Base-by-base conservation (phyloP, 2,797 vertebrate species). In the Oreonectes daqikongensis region DNA sequence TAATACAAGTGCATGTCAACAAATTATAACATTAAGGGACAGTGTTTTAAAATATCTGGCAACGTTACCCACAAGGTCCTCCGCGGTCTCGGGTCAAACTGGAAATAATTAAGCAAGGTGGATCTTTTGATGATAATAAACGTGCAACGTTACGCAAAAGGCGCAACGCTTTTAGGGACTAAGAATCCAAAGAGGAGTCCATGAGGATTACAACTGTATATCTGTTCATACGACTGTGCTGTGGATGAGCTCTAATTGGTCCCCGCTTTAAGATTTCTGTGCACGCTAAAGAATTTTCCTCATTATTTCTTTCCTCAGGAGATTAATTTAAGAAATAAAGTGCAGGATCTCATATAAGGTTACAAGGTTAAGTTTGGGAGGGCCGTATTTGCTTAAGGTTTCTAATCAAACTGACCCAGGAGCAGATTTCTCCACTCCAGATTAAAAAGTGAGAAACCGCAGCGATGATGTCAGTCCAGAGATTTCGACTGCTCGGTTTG, bases 251-350 rank as follows among this genome's bases (percentile, higher is more conserved):
- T 1, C 38, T 86, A 79, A 86, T 86, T 83, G 79, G 78, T 79
- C 75, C 57, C 66, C 52, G 46, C 52, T 72, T 75, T 79, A 59
- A 52, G 42, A 61, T 79, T 78, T 69, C 75, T 64, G 52, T 40
- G 35, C 57, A 53, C 46, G 67, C 38, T 66, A 63, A 72, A 83
- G 40, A 76, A 77, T 76, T 74, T 50, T 52, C 26, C 78, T 87
- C 82, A 85, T 88, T 88, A 86, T 84, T 86, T 84, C 22, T 44
- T 28, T 65, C 26, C 74, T 85, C 81, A 84, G 57, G 17, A 69
- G 44, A 50, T 69, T 72, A 12, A 79, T 75, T 75, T 28, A 77
- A 38, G 42, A 17, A 81, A 73, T 75, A 64, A 80, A 75, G 71
- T 75, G 15, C 20, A 69, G 48, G 28, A 77, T 71, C 66, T 67